Conservation (phyloP, 2,797 vertebrate species). For the Eleutherodactylus coqui region DNA sequence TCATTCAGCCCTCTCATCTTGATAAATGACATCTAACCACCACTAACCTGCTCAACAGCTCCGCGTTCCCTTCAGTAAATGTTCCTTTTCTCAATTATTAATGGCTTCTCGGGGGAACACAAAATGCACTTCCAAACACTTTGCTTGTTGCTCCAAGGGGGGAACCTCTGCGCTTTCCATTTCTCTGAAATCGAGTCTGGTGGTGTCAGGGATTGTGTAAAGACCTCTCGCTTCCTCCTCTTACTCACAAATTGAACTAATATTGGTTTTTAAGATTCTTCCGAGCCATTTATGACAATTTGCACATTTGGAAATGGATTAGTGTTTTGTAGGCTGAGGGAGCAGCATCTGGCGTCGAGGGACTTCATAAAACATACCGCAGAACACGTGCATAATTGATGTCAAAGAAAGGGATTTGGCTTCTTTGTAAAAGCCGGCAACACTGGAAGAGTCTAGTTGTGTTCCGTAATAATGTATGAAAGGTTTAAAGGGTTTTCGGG, state of each 20-base stretch:
- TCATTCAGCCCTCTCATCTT: slow-evolving; percentile 22
- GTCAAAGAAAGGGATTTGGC: slow-evolving; percentile 35
- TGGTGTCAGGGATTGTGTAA: slow-evolving; percentile 54
- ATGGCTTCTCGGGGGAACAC: background rate
- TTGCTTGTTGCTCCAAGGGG: slow-evolving; percentile 11
- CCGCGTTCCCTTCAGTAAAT: slow-evolving; percentile 43
- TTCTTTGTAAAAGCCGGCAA: slow-evolving; percentile 21
- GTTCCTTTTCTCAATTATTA: slow-evolving; percentile 36
- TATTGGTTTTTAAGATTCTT: slow-evolving; percentile 53
- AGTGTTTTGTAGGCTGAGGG: slow-evolving; percentile 42
- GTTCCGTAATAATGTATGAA: background rate
- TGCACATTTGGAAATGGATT: slow-evolving; percentile 63
- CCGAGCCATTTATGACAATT: slow-evolving; percentile 63
- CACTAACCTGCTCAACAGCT: slow-evolving; percentile 53
- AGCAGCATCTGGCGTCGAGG: slow-evolving; percentile 40
- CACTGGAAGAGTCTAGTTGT: background rate
- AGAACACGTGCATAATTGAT: slow-evolving; percentile 46
- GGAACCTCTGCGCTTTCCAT: background rate
- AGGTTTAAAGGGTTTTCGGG: too few relatives aligned
- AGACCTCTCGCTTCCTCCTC: slow-evolving; percentile 59
- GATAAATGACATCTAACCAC: slow-evolving; percentile 50
- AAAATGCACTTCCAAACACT: slow-evolving; percentile 10
- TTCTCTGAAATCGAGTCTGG: slow-evolving; percentile 36
- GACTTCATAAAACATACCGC: slow-evolving; percentile 32
- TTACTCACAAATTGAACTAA: slow-evolving; percentile 60